A percentile compares a stretch with the other conserved stretches of the same genome.
Conservation (phyloP, 2,113 vertebrate species). For the Eretmochelys imbricata region DNA sequence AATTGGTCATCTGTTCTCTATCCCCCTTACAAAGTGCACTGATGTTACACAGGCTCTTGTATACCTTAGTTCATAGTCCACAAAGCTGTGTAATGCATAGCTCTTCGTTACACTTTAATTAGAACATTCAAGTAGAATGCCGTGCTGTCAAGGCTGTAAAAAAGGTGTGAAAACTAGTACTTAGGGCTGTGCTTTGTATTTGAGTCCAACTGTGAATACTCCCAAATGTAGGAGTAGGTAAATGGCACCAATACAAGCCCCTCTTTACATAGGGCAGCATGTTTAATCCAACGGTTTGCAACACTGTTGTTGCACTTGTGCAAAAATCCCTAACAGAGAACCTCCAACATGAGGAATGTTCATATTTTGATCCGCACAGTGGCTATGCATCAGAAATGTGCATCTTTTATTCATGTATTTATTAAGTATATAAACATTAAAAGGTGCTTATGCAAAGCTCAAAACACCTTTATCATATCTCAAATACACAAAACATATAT, state of each 20-base stretch:
- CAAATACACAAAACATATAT: neutral
- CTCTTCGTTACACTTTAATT: neutral
- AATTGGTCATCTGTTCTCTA: neutral
- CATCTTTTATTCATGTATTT: neutral
- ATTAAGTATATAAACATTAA: neutral
- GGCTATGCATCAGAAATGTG: neutral
- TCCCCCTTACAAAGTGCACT: neutral
- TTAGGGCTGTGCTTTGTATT: rapidly evolving
- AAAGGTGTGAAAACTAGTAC: neutral
- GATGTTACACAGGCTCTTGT: neutral
- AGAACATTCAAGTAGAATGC: neutral
- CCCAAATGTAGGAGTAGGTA: neutral
- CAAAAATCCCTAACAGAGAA: neutral
- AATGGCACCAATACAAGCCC: neutral
- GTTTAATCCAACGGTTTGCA: neutral
- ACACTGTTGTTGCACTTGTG: neutral
- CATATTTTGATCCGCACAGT: neutral
- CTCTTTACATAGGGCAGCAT: neutral
- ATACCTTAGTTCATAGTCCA: neutral
- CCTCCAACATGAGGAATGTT: neutral
- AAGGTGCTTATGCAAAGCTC: neutral
- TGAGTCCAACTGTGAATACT: neutral
- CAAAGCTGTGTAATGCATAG: neutral
- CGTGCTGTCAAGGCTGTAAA: neutral
- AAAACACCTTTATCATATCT: too few relatives aligned